Evolutionary conservation across 2,888 invertebrate genomes (phyloP).

Genomic region (Margaritifera margaritifera): DNA sequence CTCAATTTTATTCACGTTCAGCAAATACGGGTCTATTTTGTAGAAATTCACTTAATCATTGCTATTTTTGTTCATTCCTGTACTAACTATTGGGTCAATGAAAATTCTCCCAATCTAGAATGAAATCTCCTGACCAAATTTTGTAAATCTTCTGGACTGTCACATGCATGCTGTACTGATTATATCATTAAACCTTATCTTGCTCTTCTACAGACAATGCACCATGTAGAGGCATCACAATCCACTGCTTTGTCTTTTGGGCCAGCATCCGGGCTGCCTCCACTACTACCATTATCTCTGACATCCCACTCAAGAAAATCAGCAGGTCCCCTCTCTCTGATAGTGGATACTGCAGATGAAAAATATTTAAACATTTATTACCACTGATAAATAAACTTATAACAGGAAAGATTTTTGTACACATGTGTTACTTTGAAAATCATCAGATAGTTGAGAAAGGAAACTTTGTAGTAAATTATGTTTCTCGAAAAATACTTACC

Average conservation of each 20-base stretch:
- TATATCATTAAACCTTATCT: constrained; percentile 81
- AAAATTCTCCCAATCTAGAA: too few species aligned
- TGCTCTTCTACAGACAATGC: constrained; percentile 94
- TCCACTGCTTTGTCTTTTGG: constrained; percentile 87
- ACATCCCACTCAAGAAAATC: constrained; percentile 94
- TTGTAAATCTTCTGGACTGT: too few species aligned
- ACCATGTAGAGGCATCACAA: constrained; percentile 93
- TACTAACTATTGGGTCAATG: too few species aligned
- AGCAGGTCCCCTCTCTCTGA: constrained; percentile 93
- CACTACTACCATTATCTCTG: constrained; percentile 88
- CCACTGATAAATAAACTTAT: not conserved
- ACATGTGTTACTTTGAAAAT: too few species aligned
- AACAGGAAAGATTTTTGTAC: too few species aligned
- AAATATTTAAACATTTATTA: constrained; percentile 6
- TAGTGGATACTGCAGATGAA: constrained; percentile 78
- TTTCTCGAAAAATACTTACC: too few species aligned
- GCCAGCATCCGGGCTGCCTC: constrained; percentile 89
- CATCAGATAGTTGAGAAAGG: not conserved
- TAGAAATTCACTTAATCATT: too few species aligned
- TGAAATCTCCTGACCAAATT: too few species aligned
- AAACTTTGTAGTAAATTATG: not conserved
- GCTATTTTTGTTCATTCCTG: too few species aligned
- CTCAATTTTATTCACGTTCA: too few species aligned
- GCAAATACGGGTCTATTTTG: too few species aligned
- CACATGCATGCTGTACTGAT: not conserved